These are phyloP conservation scores for Drosophila histrio DNA, from an alignment of 2,888 invertebrate genomes.

Conservation along the genomic window DNA sequence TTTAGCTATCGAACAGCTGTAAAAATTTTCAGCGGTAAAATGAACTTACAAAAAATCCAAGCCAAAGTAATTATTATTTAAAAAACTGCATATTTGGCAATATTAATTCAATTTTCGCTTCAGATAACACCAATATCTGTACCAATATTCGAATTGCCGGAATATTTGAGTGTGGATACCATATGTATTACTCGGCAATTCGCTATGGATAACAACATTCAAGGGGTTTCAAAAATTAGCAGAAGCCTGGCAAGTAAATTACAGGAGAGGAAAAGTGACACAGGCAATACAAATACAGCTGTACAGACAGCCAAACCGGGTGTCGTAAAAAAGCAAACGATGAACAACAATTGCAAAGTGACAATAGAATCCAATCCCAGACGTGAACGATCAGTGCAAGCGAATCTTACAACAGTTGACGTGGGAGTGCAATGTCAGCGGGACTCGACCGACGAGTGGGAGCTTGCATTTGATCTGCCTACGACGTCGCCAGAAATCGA, in stretches of 20 bases:
- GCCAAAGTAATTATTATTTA: neutral
- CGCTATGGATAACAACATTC: conserved; percentile 2
- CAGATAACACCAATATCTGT: conserved; percentile 27
- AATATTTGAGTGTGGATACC: conserved; percentile 46
- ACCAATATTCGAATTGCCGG: conserved; percentile 39
- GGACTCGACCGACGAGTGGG: conserved; percentile 18
- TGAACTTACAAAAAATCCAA: conserved; percentile 3
- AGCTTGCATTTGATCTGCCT: neutral
- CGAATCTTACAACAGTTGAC: conserved; percentile 6
- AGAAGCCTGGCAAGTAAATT: neutral
- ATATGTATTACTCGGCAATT: conserved; percentile 6
- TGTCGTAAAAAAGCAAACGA: neutral
- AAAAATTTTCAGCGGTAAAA: conserved; percentile 1
- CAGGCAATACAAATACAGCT: neutral
- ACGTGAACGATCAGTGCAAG: conserved; percentile 35
- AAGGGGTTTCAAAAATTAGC: neutral
- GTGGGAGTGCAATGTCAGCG: conserved; percentile 62
- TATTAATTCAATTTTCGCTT: neutral
- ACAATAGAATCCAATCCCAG: neutral
- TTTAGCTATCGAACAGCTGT: neutral
- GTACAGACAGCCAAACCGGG: neutral
- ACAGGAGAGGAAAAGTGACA: neutral
- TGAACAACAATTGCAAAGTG: neutral
- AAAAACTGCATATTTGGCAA: neutral
- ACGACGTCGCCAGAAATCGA: neutral